Percentiles rank a stretch among this genome's conserved stretches.
Evolutionary conservation across 2,888 invertebrate species (phyloP).

Genomic region (Epirrhoe alternata): DNA sequence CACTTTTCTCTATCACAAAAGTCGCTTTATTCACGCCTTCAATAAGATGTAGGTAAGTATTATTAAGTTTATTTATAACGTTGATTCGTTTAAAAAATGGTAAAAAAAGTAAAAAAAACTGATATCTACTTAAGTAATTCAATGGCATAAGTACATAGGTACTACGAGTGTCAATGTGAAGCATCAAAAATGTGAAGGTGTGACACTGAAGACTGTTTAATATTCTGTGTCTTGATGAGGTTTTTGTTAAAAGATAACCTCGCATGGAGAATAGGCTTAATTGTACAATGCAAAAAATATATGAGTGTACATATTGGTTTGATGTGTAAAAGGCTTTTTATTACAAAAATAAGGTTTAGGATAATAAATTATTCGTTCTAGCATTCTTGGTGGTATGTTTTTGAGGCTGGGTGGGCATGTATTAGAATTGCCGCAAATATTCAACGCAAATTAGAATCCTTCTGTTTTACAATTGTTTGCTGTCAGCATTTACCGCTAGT

Average conservation of each 20-base stretch:
- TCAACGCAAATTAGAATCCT: conserved; percentile 13
- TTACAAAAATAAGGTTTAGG: neutral
- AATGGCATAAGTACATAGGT: too few relatives aligned
- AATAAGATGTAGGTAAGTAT: too few relatives aligned
- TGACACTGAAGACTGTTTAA: neutral
- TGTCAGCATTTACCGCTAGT: conserved; percentile 48
- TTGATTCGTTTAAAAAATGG: too few relatives aligned
- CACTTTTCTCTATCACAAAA: too few relatives aligned
- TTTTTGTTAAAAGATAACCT: conserved; percentile 14
- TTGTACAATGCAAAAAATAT: neutral
- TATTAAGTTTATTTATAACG: too few relatives aligned
- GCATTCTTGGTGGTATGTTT: neutral
- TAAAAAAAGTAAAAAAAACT: too few relatives aligned
- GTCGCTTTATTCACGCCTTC: too few relatives aligned
- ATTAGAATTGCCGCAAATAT: neutral
- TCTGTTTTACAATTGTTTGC: conserved; percentile 16
- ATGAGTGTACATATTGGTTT: neutral
- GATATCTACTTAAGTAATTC: too few relatives aligned
- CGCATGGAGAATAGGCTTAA: conserved; percentile 7
- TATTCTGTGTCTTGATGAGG: conserved; percentile 11
- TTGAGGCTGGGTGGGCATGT: neutral
- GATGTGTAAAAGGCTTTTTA: neutral
- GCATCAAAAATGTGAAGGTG: neutral
- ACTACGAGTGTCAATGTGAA: neutral
- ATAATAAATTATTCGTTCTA: neutral